Evolutionary conservation across 1,140 invertebrate species (phyloP).

Genomic region (Manduca sexta): DNA sequence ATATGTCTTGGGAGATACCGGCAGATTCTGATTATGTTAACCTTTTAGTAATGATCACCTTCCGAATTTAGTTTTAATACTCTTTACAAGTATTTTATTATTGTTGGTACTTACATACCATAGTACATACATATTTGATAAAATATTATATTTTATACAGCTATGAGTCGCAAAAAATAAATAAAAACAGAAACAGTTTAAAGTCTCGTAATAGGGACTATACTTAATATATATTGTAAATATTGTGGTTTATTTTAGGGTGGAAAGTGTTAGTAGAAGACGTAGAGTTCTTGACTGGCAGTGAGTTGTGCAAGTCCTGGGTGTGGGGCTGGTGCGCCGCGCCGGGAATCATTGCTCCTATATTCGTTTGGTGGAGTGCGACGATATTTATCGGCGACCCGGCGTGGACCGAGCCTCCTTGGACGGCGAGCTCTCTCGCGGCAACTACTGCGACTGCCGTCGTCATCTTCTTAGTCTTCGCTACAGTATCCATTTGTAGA

Average conservation of each 20-base stretch:
- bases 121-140: too few species aligned
- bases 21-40: too few species aligned
- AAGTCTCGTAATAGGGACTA: too few species aligned
- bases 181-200: too few species aligned
- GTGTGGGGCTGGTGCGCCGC: constrained; percentile 35
- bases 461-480: constrained; percentile 25
- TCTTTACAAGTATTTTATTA: too few species aligned
- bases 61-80: too few species aligned
- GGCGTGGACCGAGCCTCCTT: constrained; percentile 26
- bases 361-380: constrained; percentile 36
- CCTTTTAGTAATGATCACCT: too few species aligned
- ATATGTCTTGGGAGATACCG: too few species aligned
- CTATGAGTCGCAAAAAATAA: too few species aligned
- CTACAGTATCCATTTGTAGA: constrained; percentile 29
- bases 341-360: constrained; percentile 22
- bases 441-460: constrained; percentile 9
- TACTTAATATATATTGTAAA: neutral
- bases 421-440: constrained; percentile 21
- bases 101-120: too few species aligned
- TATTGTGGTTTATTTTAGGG: constrained; percentile 31
- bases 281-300: constrained; percentile 45
- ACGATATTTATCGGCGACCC: constrained; percentile 11
- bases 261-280: constrained; percentile 48
- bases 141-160: too few species aligned
- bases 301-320: constrained; percentile 32